These are phyloP conservation scores for Cyclura pinguis DNA, from an alignment of 2,797 vertebrate species.

Conservation along the genomic window DNA sequence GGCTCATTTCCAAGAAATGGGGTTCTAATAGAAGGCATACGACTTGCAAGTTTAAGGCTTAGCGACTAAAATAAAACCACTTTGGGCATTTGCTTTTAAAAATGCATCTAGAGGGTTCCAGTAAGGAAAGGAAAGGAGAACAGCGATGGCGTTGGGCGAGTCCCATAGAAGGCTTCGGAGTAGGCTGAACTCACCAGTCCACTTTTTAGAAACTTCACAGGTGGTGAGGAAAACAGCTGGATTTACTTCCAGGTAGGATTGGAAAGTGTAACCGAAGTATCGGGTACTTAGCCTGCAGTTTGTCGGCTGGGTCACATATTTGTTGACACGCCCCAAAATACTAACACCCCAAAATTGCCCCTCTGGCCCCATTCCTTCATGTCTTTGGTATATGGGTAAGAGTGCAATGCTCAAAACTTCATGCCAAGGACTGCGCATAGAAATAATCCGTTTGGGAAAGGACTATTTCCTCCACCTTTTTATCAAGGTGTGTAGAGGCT, in stretches of 20 bases:
- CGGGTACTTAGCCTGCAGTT: not conserved
- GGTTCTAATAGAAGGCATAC: too few relatives aligned
- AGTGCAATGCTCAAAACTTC: too few relatives aligned
- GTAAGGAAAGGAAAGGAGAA: not conserved
- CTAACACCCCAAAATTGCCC: too few relatives aligned
- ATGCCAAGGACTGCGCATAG: not conserved
- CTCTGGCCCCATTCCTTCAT: not conserved
- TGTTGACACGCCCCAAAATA: not conserved
- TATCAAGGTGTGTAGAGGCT: not conserved
- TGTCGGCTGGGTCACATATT: not conserved
- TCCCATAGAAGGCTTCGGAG: not conserved
- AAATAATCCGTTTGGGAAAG: not conserved
- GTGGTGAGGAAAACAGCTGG: not conserved
- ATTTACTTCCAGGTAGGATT: not conserved
- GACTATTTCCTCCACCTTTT: not conserved
- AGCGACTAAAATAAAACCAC: not conserved
- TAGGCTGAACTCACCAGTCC: not conserved
- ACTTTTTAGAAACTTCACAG: not conserved
- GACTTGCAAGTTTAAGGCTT: not conserved
- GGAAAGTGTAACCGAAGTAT: not conserved
- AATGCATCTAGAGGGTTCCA: too few relatives aligned
- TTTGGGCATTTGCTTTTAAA: not conserved
- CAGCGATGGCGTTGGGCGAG: rapidly evolving
- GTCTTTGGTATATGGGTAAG: not conserved
- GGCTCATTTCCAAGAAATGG: not conserved